Conservation (phyloP, 2,113 vertebrate species). For the Glaucomys volans region DNA sequence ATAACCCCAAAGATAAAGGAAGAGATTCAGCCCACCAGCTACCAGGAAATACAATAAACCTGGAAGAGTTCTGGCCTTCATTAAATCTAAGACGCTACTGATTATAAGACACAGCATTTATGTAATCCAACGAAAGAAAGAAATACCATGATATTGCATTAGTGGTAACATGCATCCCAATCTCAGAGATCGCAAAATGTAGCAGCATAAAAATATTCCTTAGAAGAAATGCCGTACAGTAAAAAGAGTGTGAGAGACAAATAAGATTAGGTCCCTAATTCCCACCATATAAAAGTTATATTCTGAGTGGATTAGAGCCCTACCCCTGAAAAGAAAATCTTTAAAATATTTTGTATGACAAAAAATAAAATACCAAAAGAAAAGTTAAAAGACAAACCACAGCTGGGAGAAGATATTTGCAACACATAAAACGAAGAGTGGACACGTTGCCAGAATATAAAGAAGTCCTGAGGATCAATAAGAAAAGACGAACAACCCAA, state of each 20-base stretch:
- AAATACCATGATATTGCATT: neutral
- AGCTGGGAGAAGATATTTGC: conserved; percentile 63
- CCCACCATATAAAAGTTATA: conserved; percentile 49
- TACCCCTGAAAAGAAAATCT: conserved; percentile 54
- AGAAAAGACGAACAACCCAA: conserved; percentile 53
- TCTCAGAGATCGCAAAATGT: neutral
- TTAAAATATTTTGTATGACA: conserved; percentile 69
- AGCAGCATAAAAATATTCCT: neutral
- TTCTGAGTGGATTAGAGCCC: conserved; percentile 62
- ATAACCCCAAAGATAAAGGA: neutral
- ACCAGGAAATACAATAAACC: conserved; percentile 26
- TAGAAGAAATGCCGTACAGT: conserved; percentile 37
- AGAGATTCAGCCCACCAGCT: neutral
- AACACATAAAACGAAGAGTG: conserved; percentile 57
- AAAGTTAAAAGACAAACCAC: conserved; percentile 64
- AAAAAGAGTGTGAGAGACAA: neutral
- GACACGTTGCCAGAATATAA: conserved; percentile 63
- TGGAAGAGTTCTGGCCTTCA: neutral
- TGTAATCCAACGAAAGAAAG: neutral
- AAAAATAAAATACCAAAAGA: conserved; percentile 60
- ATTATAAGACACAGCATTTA: neutral
- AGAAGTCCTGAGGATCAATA: conserved; percentile 70
- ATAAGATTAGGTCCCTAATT: conserved; percentile 47
- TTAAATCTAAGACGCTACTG: neutral
- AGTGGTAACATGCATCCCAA: neutral